These are phyloP conservation scores for Holacanthella duospinosa DNA, from an alignment of 2,888 invertebrate genomes.

Conservation along the genomic window DNA sequence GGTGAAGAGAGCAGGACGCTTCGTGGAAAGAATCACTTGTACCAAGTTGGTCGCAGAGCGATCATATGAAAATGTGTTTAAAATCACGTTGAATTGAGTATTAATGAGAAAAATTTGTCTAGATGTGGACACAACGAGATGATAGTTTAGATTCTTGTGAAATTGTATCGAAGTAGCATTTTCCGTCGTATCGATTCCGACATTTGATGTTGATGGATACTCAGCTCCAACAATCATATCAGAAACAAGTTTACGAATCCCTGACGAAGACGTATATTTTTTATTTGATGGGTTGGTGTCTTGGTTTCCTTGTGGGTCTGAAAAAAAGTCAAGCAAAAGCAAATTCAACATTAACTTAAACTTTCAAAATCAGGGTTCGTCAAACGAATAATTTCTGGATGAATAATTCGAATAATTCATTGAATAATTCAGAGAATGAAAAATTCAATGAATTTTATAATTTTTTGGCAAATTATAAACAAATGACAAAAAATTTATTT, in stretches of 20 bases:
- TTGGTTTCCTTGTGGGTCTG: no score
- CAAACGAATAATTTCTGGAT: no score
- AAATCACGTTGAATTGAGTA: constrained; percentile 28
- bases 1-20: constrained; percentile 26
- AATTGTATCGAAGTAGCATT: constrained; percentile 21
- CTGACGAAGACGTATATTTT: no score
- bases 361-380: no score
- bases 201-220: constrained; percentile 3
- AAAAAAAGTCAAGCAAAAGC: no score
- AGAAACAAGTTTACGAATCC: constrained; percentile 32
- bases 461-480: no score
- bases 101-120: constrained; percentile 27
- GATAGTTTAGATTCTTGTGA: constrained; percentile 29
- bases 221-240: constrained; percentile 36
- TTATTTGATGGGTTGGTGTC: no score
- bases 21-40: constrained; percentile 21
- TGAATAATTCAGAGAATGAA: no score
- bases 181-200: constrained; percentile 13
- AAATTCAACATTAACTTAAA: no score
- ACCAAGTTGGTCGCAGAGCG: constrained; percentile 18
- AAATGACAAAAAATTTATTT: no score
- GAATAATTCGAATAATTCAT: no score
- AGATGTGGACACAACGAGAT: constrained; percentile 26
- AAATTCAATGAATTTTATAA: no score
- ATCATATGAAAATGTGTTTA: constrained; percentile 15